Conservation (phyloP, 2,113 vertebrate species). For the Phalacrocorax brasilianus region DNA sequence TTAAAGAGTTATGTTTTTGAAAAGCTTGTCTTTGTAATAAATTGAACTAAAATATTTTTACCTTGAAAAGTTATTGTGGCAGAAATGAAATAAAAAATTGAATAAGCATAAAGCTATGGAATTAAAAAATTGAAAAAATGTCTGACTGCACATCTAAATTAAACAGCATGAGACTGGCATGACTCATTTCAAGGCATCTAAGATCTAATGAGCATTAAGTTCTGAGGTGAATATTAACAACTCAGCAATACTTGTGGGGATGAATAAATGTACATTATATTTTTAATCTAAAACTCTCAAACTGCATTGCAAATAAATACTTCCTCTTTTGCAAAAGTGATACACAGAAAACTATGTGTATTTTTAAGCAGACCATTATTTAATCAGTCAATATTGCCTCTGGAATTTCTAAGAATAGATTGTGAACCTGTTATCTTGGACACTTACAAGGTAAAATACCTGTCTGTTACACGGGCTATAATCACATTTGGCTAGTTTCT, state of each 20-base stretch:
- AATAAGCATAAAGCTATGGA: conserved; percentile 31
- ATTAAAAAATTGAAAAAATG: not conserved
- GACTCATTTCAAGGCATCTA: conserved; percentile 27
- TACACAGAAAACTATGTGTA: accelerated
- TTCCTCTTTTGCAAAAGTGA: not conserved
- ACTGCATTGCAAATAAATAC: not conserved
- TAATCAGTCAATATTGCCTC: not conserved
- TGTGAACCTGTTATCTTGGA: not conserved
- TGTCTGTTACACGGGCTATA: not conserved
- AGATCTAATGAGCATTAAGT: conserved; percentile 19
- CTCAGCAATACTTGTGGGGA: conserved; percentile 16
- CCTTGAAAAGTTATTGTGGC: not conserved
- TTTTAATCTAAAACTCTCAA: conserved; percentile 5
- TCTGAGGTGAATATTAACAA: conserved; percentile 34
- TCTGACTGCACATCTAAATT: not conserved
- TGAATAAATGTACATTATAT: not conserved
- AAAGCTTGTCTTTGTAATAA: conserved; percentile 27
- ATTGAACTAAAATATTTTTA: conserved; percentile 19
- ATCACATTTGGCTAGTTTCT: not conserved
- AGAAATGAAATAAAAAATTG: not conserved
- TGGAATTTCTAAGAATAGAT: not conserved
- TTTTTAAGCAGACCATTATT: not conserved
- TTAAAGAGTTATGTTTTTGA: not conserved
- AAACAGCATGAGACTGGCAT: not conserved
- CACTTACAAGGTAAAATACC: not conserved